Conservation (phyloP, 2,888 invertebrate genomes). For the Drosophila stalkeri region DNA sequence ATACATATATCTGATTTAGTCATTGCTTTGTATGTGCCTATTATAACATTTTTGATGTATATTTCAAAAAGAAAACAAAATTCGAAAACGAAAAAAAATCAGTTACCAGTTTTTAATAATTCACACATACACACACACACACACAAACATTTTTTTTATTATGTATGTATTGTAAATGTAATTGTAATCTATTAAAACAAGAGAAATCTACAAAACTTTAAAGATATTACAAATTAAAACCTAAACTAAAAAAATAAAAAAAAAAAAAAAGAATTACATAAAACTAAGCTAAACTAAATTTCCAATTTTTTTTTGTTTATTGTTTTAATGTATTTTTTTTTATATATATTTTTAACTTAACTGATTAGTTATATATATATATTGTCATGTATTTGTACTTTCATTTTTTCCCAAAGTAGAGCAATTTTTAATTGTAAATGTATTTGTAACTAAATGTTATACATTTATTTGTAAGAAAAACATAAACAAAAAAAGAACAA, state of each 20-base stretch:
- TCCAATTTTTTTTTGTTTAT: conserved; percentile 19
- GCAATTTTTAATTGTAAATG: conserved; percentile 80
- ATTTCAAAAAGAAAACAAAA: conserved; percentile 38
- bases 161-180: conserved; percentile 62
- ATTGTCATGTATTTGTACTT: conserved; percentile 52
- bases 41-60: conserved; percentile 74
- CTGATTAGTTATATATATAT: conserved; percentile 53
- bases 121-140: conserved; percentile 21
- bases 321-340: conserved; percentile 17
- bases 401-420: conserved; percentile 63
- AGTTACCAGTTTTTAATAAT: conserved; percentile 64
- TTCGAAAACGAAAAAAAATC: conserved; percentile 23
- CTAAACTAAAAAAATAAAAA: conserved; percentile 21
- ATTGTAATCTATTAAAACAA: conserved; percentile 41
- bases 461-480: conserved; percentile 76
- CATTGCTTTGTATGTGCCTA: conserved; percentile 80
- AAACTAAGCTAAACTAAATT: conserved; percentile 42
- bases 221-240: conserved; percentile 40
- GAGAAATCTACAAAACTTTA: conserved; percentile 24
- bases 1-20: conserved; percentile 67
- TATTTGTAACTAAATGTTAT: conserved; percentile 81
- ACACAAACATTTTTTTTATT: conserved; percentile 43
- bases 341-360: conserved; percentile 53
- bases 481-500: conserved; percentile 52
- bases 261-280: conserved; percentile 14